Evolutionary conservation across 64 coral and sea anemone genomes (phyloP), one percentile per base, ranked within the genome.

Genomic region (Porites australiensis): DNA sequence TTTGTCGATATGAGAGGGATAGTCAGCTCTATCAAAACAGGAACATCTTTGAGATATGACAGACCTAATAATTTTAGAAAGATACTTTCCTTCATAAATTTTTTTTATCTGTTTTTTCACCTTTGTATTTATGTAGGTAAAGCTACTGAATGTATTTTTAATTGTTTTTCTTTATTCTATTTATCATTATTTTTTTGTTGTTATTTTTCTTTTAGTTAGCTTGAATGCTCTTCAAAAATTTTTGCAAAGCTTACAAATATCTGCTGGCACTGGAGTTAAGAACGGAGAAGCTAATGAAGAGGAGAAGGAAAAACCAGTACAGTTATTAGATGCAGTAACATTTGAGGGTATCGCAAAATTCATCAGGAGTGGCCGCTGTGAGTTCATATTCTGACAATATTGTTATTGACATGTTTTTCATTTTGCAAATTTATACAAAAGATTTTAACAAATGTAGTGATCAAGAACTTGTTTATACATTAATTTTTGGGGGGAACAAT

Each of bases 291-390:
- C 71, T 19, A 15, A 69, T 27, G 72, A 78, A 45, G 77, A 93
- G 19, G 18, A 83, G n/a, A 67, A 91, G 46, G 84, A 94, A 74
- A 95, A 98, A 72, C 96, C 96, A 62, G 85, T 89, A 81, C 98
- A 99, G 66, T 47, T 96, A 0, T 82, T 99, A 68, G 94, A 94
- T 13, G 94, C 96, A 89, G 91, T 99, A 2, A 96, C 94, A 4
- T 96, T 99, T 86, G 91, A 99, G 70, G 98, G 98, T 77, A 85
- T 96, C 64, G 94, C 94, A 86, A 95, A 94, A 46, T 99, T 88
- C 12, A 96, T 99, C 60, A 93, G 91, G 79, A 83, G 92, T 37
- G 94, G 72, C 44, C 90, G 92, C 64, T 99, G 98, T 99, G 83
- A 92, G 89, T 93, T 13, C 7, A 57, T 57, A 57, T 7, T 9